Conservation (phyloP, 2,113 vertebrate species). For the Tachycineta bicolor region DNA sequence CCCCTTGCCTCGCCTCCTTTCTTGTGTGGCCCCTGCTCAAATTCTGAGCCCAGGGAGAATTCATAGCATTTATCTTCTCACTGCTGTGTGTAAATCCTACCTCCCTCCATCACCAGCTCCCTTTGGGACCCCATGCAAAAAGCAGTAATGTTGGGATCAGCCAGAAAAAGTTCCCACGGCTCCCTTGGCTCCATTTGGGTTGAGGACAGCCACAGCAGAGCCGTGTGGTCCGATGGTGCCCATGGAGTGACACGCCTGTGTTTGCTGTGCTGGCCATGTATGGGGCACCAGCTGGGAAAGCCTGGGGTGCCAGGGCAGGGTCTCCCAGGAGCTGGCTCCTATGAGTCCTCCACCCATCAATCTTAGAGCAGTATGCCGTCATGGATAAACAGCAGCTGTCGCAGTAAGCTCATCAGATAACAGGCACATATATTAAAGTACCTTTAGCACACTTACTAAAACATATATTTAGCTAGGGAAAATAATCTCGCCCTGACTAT, state of each 20-base stretch:
- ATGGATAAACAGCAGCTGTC: conserved; percentile 62
- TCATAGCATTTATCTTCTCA: not conserved
- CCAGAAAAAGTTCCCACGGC: not conserved
- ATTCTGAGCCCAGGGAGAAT: not conserved
- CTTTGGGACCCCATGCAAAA: not conserved
- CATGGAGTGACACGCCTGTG: rapidly evolving
- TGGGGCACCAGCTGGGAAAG: not conserved
- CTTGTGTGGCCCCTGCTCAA: not conserved
- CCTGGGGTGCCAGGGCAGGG: not conserved
- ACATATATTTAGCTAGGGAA: conserved; percentile 66
- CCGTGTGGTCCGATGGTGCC: not conserved
- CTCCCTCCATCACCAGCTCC: not conserved
- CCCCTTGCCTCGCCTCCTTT: not conserved
- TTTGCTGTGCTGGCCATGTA: not conserved
- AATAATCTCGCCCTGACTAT: conserved; percentile 54
- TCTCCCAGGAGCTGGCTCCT: conserved; percentile 12
- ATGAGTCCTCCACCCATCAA: conserved; percentile 43
- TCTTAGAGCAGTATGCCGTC: conserved; percentile 35
- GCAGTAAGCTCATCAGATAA: conserved; percentile 56
- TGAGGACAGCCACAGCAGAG: not conserved
- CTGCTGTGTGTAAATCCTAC: not conserved
- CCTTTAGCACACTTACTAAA: conserved; percentile 60
- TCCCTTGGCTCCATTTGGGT: not conserved
- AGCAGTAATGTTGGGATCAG: not conserved
- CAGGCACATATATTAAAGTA: conserved; percentile 55